phyloP scores from a whole-genome alignment of 2,888 invertebrate species.

The Pterobdella sp. region DNA sequence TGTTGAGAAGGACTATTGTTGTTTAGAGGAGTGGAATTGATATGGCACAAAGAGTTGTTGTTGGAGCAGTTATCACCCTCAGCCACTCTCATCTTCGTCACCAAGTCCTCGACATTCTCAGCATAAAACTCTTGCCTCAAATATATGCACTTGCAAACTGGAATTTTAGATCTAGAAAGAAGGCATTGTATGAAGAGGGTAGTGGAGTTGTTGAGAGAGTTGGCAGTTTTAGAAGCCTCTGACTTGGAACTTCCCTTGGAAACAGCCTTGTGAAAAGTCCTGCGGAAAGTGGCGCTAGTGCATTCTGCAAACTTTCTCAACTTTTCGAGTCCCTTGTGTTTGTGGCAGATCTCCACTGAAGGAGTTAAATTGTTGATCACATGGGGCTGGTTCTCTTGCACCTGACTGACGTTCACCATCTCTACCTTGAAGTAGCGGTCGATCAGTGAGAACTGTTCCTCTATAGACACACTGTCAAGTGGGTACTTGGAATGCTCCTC shows the following conservation, averaged over 20 bases:
- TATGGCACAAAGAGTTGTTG: background rate
- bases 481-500: background rate
- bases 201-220: background rate
- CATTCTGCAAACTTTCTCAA: background rate
- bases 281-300: background rate
- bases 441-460: background rate
- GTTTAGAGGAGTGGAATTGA: background rate
- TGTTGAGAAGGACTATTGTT: background rate
- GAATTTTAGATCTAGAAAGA: background rate
- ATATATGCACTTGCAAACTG: background rate
- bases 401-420: background rate
- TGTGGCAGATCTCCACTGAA: background rate
- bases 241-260: background rate
- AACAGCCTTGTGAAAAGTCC: background rate
- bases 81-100: constrained; percentile 9
- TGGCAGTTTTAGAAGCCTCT: background rate
- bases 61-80: constrained; percentile 2
- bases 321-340: background rate
- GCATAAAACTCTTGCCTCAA: constrained; percentile 4
- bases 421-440: background rate
- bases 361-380: background rate
- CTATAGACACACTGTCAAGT: background rate
- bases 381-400: background rate
- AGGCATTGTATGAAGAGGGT: background rate
- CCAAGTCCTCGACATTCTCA: constrained; percentile 6